A percentile compares a stretch with the other conserved stretches of the same genome.
phyloP scores from a whole-genome alignment of 1,140 invertebrate species.

The Trialeurodes vaporariorum region DNA sequence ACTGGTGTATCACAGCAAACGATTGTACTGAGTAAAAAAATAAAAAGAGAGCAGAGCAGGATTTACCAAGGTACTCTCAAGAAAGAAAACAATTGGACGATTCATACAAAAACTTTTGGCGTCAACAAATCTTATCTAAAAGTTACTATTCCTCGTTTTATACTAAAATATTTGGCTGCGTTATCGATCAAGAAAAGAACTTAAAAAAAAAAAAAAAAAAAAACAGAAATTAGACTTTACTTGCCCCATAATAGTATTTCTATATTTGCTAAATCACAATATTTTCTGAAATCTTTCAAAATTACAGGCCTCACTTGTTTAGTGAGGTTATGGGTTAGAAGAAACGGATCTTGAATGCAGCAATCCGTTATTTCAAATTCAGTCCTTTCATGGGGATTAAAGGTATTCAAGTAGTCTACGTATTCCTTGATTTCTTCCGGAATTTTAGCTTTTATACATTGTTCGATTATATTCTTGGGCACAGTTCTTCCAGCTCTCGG shows the following conservation, averaged over 20 bases:
- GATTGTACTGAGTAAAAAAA: too few species aligned
- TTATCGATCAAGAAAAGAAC: too few species aligned
- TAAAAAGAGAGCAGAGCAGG: too few species aligned
- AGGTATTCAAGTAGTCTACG: not conserved
- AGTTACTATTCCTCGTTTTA: too few species aligned
- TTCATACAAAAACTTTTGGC: too few species aligned
- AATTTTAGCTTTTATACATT: not conserved
- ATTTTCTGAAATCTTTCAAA: not conserved
- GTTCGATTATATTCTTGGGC: not conserved
- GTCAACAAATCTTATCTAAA: too few species aligned
- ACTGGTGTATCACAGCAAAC: too few species aligned
- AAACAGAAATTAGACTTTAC: too few species aligned
- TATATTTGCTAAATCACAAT: not conserved
- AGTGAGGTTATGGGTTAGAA: not conserved
- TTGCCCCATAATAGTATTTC: not conserved
- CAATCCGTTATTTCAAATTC: not conserved
- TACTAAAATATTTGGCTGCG: too few species aligned
- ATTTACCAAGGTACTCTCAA: too few species aligned
- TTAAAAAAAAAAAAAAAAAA: too few species aligned
- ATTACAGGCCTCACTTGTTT: not conserved
- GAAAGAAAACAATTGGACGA: too few species aligned
- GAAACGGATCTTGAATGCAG: not conserved
- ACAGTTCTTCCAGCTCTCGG: not conserved
- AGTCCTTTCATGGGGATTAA: not conserved
- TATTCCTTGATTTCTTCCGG: not conserved